These are phyloP conservation scores for Temnothorax ravouxi DNA, from an alignment of 2,888 invertebrate species.

Conservation along the genomic window DNA sequence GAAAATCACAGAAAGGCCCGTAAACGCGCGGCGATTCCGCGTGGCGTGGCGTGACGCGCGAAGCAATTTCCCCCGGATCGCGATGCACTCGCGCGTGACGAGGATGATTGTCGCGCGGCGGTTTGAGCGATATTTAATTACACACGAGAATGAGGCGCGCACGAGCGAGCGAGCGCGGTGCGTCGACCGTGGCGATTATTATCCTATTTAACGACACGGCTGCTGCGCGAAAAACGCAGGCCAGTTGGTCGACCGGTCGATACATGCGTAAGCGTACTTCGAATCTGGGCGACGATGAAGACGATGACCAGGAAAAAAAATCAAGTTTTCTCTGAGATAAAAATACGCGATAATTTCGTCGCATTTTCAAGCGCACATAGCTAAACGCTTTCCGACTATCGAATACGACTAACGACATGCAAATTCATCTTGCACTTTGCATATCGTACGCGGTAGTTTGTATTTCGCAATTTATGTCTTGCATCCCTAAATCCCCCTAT, in stretches of 20 bases:
- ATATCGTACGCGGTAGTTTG: background rate
- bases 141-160: constrained; percentile 4
- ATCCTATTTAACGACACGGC: constrained; percentile 47
- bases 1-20: constrained; percentile 26
- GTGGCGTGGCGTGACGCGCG: constrained; percentile 9
- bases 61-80: constrained; percentile 44
- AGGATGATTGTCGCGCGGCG: constrained; percentile 42
- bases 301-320: background rate
- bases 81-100: constrained; percentile 38
- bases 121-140: constrained; percentile 52
- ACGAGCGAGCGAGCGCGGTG: constrained; percentile 17
- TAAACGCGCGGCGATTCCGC: background rate
- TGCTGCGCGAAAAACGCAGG: background rate
- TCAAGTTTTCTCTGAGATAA: background rate
- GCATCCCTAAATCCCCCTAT: background rate
- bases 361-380: background rate
- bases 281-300: background rate
- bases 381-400: background rate
- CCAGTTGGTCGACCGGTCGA: constrained; percentile 1
- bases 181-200: constrained; percentile 63
- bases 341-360: background rate
- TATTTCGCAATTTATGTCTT: background rate
- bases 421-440: background rate
- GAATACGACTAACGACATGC: constrained; percentile 18
- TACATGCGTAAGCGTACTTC: background rate